Evolutionary conservation across 2,797 vertebrate genomes (phyloP).

Genomic region (Nasua narica): DNA sequence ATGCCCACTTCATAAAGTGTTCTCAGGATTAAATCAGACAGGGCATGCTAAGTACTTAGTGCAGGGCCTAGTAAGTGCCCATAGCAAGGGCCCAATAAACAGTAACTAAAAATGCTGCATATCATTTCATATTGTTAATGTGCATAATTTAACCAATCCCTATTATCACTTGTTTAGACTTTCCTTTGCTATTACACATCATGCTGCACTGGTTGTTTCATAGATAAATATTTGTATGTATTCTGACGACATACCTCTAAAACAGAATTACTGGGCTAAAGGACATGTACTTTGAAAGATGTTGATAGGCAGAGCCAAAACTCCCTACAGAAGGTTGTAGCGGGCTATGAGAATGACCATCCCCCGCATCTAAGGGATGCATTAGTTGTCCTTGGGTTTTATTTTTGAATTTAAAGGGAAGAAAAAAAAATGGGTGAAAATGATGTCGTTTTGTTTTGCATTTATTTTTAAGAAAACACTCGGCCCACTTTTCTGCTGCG

Average conservation of each 20-base stretch:
- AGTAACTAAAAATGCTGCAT: background rate
- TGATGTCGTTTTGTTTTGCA: background rate
- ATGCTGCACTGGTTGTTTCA: background rate
- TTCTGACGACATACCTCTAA: background rate
- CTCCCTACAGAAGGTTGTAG: background rate
- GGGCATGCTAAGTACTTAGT: background rate
- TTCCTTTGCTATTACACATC: background rate
- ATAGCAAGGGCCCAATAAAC: background rate
- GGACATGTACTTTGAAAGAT: background rate
- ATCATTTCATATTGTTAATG: background rate
- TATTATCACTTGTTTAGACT: background rate
- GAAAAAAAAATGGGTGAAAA: background rate
- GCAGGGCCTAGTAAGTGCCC: background rate
- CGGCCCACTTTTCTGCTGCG: background rate
- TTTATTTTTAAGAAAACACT: background rate
- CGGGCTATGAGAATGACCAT: background rate
- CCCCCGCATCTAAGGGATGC: too few relatives aligned
- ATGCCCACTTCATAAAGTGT: background rate
- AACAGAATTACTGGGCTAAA: background rate
- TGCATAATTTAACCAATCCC: background rate
- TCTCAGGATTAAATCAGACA: background rate
- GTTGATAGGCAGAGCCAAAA: background rate
- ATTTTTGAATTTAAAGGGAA: background rate
- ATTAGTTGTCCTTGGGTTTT: background rate
- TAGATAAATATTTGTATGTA: background rate